phyloP scores from a whole-genome alignment of 2,113 vertebrate genomes.

The Eulacestoma nigropectus region DNA sequence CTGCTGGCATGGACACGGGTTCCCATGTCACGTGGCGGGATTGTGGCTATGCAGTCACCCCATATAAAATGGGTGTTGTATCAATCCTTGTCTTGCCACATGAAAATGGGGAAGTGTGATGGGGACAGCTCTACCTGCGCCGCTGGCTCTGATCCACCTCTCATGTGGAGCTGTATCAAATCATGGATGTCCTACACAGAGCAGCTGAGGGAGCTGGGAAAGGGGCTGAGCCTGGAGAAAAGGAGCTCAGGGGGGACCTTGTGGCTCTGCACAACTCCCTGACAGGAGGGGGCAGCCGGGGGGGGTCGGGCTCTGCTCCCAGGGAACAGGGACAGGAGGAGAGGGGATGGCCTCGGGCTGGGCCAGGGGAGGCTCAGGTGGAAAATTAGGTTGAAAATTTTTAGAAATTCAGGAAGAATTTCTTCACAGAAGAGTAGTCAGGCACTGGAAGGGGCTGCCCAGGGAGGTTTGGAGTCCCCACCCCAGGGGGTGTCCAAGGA shows the following conservation, averaged over 20 bases:
- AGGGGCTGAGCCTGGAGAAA: neutral
- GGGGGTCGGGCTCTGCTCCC: fast-evolving
- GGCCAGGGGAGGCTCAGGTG: fast-evolving
- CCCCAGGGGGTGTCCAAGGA: neutral
- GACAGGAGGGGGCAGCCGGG: neutral
- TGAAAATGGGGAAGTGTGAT: neutral
- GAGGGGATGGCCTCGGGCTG: neutral
- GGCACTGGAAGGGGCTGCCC: neutral
- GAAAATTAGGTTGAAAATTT: neutral
- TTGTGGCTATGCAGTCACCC: neutral
- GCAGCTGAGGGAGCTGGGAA: neutral
- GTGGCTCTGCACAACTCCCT: neutral
- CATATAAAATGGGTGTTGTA: neutral
- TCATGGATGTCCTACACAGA: fast-evolving
- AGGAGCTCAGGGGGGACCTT: neutral
- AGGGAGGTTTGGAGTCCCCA: neutral
- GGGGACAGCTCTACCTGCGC: neutral
- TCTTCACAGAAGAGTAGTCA: neutral
- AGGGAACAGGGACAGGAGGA: neutral
- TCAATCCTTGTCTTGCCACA: neutral
- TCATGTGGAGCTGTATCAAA: fast-evolving
- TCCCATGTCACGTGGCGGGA: fast-evolving
- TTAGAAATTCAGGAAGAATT: neutral
- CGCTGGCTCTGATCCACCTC: neutral
- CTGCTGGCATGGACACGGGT: fast-evolving